These are phyloP conservation scores for Takifugu ocellatus DNA, from an alignment of 2,797 vertebrate species.

Conservation along the genomic window DNA sequence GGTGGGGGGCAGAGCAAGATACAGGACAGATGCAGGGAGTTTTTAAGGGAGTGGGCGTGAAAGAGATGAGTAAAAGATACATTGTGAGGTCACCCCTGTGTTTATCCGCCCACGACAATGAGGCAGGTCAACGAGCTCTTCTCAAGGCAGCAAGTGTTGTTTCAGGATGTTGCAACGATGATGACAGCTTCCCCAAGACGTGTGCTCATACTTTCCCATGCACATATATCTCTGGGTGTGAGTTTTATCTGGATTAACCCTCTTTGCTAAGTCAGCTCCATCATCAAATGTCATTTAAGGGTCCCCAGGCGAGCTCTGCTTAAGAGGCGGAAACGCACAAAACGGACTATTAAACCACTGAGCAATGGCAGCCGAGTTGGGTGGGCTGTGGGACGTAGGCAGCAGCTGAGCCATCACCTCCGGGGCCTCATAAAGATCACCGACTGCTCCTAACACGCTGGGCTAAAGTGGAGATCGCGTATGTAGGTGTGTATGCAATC, in stretches of 20 bases:
- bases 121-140: constrained; percentile 45
- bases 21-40: constrained; percentile 21
- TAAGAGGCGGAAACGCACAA: constrained; percentile 33
- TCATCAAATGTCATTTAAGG: constrained; percentile 24
- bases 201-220: no score
- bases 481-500: constrained; percentile 2
- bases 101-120: constrained; percentile 59
- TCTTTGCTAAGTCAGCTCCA: neutral
- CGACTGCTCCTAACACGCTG: constrained; percentile 51
- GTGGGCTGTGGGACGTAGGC: constrained; percentile 56
- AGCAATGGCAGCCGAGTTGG: constrained; percentile 48
- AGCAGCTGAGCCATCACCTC: constrained; percentile 64
- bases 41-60: constrained; percentile 12
- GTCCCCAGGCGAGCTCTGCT: constrained; percentile 34
- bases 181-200: constrained; percentile 46
- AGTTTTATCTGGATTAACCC: constrained; percentile 40
- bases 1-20: constrained; percentile 1
- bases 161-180: constrained; percentile 60
- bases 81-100: constrained; percentile 41
- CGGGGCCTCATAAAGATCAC: constrained; percentile 64
- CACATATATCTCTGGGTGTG: constrained; percentile 6
- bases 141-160: constrained; percentile 50
- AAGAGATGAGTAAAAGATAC: constrained; percentile 40
- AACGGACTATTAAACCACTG: constrained; percentile 45
- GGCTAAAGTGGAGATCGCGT: constrained; percentile 27